phyloP scores from a whole-genome alignment of 2,113 vertebrate genomes.

The Syngnathus typhle region DNA sequence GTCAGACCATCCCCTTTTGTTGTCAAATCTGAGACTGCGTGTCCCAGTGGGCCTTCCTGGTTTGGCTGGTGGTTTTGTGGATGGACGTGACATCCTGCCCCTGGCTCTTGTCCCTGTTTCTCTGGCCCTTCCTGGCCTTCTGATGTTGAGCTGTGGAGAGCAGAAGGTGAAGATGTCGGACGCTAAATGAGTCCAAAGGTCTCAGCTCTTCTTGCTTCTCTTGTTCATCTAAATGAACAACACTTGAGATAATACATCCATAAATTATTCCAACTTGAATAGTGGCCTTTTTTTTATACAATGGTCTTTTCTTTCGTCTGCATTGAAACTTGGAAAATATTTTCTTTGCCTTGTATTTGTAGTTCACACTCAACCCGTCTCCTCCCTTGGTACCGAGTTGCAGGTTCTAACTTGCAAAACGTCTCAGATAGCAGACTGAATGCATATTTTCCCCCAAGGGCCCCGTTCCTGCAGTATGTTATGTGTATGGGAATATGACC shows the following conservation, averaged over 20 bases:
- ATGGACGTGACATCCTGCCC: constrained; percentile 70
- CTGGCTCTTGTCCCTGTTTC: constrained; percentile 49
- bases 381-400: constrained; percentile 27
- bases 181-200: constrained; percentile 64
- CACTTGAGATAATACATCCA: not conserved
- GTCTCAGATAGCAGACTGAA: constrained; percentile 28
- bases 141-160: constrained; percentile 57
- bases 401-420: constrained; percentile 54
- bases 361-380: not conserved
- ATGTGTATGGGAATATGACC: constrained; percentile 42
- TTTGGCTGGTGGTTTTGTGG: constrained; percentile 56
- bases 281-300: not conserved
- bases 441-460: constrained; percentile 34
- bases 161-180: constrained; percentile 64
- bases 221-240: constrained; percentile 20
- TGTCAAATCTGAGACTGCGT: constrained; percentile 43
- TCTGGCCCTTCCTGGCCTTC: constrained; percentile 41
- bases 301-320: not conserved
- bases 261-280: not conserved
- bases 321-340: not conserved
- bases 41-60: constrained; percentile 54
- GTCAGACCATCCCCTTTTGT: constrained; percentile 58
- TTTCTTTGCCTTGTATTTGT: constrained; percentile 6
- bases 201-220: constrained; percentile 46
- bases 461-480: constrained; percentile 27